Base-by-base conservation (phyloP, 2,888 invertebrate genomes). In the Heliconius erato region DNA sequence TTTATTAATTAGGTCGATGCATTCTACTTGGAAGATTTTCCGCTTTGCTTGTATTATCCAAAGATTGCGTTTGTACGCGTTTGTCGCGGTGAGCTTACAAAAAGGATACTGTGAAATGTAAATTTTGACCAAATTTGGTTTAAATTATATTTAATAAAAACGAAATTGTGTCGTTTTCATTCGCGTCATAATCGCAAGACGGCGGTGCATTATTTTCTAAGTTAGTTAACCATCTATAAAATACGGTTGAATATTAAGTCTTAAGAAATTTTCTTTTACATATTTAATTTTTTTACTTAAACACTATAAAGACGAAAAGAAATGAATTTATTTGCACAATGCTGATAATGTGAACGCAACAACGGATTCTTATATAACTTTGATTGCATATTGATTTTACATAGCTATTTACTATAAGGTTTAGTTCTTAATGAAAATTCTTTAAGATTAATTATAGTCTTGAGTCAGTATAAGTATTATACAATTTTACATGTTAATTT, bases 401-500 rank as follows among this genome's bases (percentile, higher is more conserved):
- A 89, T 93, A 93, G 91, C 90, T 91, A 90, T 91, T 40, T 93
- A 93, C 92, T 91, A 90, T 94, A 94, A 94, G 91, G 85, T 90
- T 92, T 94, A 94, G 92, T 93, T 92, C 89, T 91, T 54, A 91
- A 86, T 88, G 85, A 86, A 82, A 85, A 87, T 86, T 86, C 83
- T 86, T 88, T 88, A 88, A 90, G 88, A 88, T 88, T 89, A 87
- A 88, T 87, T 88, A 87, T 90, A 90, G 87, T 90, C 88, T 87
- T 88, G 89, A 93, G 91, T 93, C 94, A 94, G 91, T 90, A 91
- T 93, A 92, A 94, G 93, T 94, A 94, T 92, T 90, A 85, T 87
- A 85, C 87, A 85, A 84, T 82, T 85, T 80, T 82, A 79, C 77
- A 77, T 80, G 35, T 71, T 54, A 35, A 63, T 63, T 76, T 76